Evolutionary conservation across 2,113 vertebrate genomes (phyloP).

Genomic region (Alces alces): DNA sequence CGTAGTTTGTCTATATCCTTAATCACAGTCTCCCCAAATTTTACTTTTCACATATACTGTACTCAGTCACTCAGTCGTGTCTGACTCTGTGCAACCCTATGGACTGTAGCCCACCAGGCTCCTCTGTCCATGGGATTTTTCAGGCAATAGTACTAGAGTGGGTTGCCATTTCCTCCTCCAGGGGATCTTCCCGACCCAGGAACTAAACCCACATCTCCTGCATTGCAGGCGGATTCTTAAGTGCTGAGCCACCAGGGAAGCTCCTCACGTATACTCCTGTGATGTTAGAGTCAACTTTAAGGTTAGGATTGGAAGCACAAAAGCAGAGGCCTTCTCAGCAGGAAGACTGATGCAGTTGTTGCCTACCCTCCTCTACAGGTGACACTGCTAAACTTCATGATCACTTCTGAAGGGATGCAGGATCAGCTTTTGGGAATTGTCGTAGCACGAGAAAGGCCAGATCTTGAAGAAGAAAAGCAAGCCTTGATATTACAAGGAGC

Average conservation of each 20-base stretch:
- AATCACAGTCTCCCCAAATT: neutral
- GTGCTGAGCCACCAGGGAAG: neutral
- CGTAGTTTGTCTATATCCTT: neutral
- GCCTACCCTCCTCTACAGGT: constrained; percentile 78
- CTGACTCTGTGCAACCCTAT: neutral
- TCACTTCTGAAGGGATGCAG: constrained; percentile 91
- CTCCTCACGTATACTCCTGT: neutral
- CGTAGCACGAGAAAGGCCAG: constrained; percentile 90
- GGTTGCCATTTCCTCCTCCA: neutral
- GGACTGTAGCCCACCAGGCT: neutral
- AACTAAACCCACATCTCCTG: neutral
- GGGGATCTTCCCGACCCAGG: neutral
- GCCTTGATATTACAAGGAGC: constrained; percentile 90
- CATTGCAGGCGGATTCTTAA: neutral
- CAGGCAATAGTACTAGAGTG: neutral
- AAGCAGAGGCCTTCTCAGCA: neutral
- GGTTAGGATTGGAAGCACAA: neutral
- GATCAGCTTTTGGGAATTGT: constrained; percentile 94
- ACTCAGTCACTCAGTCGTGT: neutral
- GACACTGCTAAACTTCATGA: constrained; percentile 93
- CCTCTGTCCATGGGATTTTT: neutral
- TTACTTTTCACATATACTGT: neutral
- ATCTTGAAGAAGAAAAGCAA: constrained; percentile 93
- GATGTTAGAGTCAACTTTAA: neutral
- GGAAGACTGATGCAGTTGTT: neutral